Evolutionary conservation across 2,113 vertebrate genomes (phyloP).

Genomic region (Erythrolamprus reginae): DNA sequence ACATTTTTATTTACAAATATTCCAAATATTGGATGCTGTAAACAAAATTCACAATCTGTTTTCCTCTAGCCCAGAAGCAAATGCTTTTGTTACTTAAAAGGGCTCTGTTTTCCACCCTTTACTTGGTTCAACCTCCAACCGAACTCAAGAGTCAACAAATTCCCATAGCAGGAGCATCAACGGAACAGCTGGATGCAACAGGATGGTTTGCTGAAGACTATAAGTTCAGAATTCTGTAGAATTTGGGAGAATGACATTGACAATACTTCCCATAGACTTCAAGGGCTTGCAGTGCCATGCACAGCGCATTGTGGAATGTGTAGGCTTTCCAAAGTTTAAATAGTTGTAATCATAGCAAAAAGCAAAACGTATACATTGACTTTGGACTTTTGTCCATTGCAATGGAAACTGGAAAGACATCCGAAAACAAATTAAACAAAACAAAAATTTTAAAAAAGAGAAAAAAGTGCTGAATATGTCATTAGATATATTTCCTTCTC

Average conservation of each 20-base stretch:
- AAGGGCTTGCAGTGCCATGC: conserved; percentile 57
- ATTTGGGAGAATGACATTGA: conserved; percentile 61
- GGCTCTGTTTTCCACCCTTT: conserved; percentile 70
- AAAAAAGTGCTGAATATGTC: conserved; percentile 66
- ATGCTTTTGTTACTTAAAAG: conserved; percentile 49
- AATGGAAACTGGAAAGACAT: conserved; percentile 64
- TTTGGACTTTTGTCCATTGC: conserved; percentile 62
- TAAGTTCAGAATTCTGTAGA: conserved; percentile 52
- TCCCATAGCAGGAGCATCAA: conserved; percentile 65
- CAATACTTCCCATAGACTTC: conserved; percentile 63
- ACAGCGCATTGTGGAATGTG: conserved; percentile 60
- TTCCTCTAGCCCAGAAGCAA: conserved; percentile 68
- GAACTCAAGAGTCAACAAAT: conserved; percentile 64
- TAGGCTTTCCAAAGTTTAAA: conserved; percentile 57
- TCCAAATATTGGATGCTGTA: conserved; percentile 89
- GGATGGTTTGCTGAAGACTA: conserved; percentile 66
- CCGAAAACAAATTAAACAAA: conserved; percentile 7
- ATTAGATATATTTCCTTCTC: conserved; percentile 41
- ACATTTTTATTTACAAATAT: conserved; percentile 85
- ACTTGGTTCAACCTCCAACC: conserved; percentile 67
- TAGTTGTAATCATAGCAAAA: conserved; percentile 56
- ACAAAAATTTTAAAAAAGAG: conserved; percentile 58
- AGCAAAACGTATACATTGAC: conserved; percentile 64
- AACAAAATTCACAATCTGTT: conserved; percentile 86
- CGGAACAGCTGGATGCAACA: conserved; percentile 68